Conservation (phyloP, 2,113 vertebrate genomes). For the Blennius ocellaris region DNA sequence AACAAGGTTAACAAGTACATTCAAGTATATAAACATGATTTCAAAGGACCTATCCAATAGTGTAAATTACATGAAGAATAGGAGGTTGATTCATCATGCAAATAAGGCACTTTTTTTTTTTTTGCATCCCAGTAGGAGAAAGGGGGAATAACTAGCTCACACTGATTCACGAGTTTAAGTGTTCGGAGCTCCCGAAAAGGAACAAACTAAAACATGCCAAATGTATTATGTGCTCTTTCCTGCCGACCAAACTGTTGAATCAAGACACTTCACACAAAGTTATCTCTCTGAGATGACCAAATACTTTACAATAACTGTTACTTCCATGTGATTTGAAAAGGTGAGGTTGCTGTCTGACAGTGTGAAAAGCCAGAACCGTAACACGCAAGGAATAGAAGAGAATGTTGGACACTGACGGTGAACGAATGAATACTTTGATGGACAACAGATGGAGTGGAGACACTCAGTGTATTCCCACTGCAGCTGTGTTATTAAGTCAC, state of each 20-base stretch:
- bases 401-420: background rate
- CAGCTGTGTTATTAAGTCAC: background rate
- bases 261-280: background rate
- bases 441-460: conserved; percentile 2
- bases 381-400: no score
- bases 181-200: background rate
- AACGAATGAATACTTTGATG: conserved; percentile 6
- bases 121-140: background rate
- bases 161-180: conserved; percentile 7
- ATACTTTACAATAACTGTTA: no score
- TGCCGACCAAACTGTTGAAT: conserved; percentile 1
- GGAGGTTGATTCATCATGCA: background rate
- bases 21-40: background rate
- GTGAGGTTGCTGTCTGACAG: no score
- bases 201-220: conserved; percentile 3
- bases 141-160: conserved; percentile 15
- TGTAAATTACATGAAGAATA: background rate
- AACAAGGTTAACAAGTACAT: background rate
- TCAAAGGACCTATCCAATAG: background rate
- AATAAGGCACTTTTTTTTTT: background rate
- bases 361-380: no score
- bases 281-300: no score
- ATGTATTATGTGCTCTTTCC: conserved; percentile 11
- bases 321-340: no score
- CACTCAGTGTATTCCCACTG: background rate